Evolutionary conservation across 2,113 vertebrate species (phyloP).

Genomic region (Labrus mixtus): DNA sequence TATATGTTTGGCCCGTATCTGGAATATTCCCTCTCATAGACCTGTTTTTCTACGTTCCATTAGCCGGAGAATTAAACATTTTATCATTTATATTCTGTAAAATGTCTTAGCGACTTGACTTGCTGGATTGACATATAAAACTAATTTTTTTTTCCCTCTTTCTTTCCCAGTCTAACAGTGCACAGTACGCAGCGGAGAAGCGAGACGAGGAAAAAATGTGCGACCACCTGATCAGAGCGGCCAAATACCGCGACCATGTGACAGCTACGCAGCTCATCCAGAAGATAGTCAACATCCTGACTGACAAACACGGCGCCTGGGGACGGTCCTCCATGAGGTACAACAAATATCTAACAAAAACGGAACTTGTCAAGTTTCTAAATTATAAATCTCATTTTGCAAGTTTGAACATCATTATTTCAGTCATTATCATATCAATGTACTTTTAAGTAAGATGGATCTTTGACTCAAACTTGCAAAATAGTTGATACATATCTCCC

Average conservation of each 20-base stretch:
- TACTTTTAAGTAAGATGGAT: not conserved
- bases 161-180: conserved; percentile 88
- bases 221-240: conserved; percentile 96
- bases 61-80: not conserved
- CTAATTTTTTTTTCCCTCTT: not conserved
- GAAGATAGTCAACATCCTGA: conserved; percentile 97
- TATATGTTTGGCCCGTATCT: conserved; percentile 4
- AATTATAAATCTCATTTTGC: not conserved
- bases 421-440: not conserved
- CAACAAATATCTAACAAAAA: not conserved
- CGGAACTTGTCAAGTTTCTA: not conserved
- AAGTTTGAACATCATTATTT: not conserved
- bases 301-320: conserved; percentile 97
- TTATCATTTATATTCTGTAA: not conserved
- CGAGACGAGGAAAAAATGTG: conserved; percentile 99
- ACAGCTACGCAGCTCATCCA: conserved; percentile 96
- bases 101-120: not conserved
- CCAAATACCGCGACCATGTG: conserved; percentile 96
- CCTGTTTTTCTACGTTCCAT: not conserved
- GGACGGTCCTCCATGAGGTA: conserved; percentile 92
- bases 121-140: not conserved
- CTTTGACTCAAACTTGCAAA: not conserved
- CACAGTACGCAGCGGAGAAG: conserved; percentile 96
- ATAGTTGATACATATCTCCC: conserved; percentile 2
- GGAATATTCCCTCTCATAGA: conserved; percentile 4